Evolutionary conservation across 2,888 invertebrate genomes (phyloP), one percentile per base, ranked within the genome.

Genomic region (Oegoconia quadripuncta): DNA sequence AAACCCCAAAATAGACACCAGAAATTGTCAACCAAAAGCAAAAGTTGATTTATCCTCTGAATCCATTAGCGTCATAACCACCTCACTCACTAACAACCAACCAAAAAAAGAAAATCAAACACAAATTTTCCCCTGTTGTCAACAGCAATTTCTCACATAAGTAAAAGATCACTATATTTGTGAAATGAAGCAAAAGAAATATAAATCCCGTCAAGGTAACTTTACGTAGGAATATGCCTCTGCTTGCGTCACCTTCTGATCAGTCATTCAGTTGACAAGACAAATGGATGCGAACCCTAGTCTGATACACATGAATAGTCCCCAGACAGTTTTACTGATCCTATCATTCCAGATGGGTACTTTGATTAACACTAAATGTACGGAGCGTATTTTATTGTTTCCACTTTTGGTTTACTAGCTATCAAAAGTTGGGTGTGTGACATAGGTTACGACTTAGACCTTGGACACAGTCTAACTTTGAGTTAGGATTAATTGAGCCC

Each of bases 241-340:
- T 39, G 46, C 40, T 39, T 32, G 30, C 37, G 44, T 46, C 45
- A 37, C 34, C 30, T 26, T 16, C 44, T 43, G 46, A 53, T 53
- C 53, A 48, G 43, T 53, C 50, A 50, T 49, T 39, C 35, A 32
- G 47, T 36, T 48, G 54, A 54, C 51, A 52, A 48, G 50, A 54
- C 47, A 50, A 52, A 54, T 54, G 51, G 46, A 37, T 37, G 33
- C 41, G 37, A 37, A 37, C 41, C 37, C 43, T 34, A 33, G 36
- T 33, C 34, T 48, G 34, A 45, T 45, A 45, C 41, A 44, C 41
- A 37, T 20, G 35, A 46, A 46, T 38, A 43, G 41, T 41, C 39
- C 34, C 41, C 25, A 42, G 41, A 46, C 39, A 37, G 27, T 37
- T 41, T 7, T 15, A 29, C 29, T 34, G 25, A 34, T 31, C 18